Base-by-base conservation (phyloP, 1,140 invertebrate genomes). In the Lerema accius region DNA sequence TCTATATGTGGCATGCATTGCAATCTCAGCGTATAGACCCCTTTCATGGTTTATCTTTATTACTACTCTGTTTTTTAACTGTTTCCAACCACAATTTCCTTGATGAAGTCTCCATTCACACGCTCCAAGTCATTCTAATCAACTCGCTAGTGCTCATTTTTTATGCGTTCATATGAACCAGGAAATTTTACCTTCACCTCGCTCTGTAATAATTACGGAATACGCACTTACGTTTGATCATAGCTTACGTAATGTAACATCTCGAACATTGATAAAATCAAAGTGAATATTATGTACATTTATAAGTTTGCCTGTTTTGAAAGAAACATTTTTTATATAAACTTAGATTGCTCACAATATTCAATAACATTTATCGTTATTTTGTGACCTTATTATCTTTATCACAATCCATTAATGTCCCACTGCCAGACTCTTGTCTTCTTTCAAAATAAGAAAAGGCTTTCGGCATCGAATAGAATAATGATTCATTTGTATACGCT, bases 61-160 rank as follows among this genome's bases (percentile, higher is more conserved):
- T 56, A 46, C 55, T 46, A 58, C 7, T 58, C 26, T 58, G 26
- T 58, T 58, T 58, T 46, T 58, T 58, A 58, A 58, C 55, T 58
- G 55, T 58, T 58, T 58, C 55, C 55, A 46, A 60, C 61, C 63
- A 72, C 67, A 65, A 76, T 78, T 83, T 75, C 69, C 78, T 79
- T 78, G 73, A 80, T 80, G 76, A 73, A 71, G 73, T 73, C 61
- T 71, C 51, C 53, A 73, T 83, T 85, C 80, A 79, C 80, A 85
- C 81, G 80, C 73, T 81, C 71, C 61, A 59, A 65, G 65, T 69
- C 62, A 78, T 80, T 75, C 72, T 79, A 78, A 83, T 82, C 73
- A 76, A 75, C 63, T 51, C 58, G 64, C 67, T 66, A 48, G 42
- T 65, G 70, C 68, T 58, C 65, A 72, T 72, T 81, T 82, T 81